Conservation (phyloP, 2,113 vertebrate genomes). For the Cyanoramphus novaezelandiae region DNA sequence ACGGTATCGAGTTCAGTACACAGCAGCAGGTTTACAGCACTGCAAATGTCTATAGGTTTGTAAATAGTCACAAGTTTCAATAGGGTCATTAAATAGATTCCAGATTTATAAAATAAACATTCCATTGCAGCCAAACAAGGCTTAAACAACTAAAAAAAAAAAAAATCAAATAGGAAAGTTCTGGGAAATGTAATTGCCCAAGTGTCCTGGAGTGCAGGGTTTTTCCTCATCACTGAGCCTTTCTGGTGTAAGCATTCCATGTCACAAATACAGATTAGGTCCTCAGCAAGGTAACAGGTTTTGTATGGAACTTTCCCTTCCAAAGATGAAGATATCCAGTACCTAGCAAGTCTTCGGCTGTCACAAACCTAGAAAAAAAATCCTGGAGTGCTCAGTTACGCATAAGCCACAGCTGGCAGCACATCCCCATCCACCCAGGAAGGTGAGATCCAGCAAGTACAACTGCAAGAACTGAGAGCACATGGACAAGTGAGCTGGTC, state of each 20-base stretch:
- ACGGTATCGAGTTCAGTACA: neutral
- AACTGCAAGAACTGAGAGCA: neutral
- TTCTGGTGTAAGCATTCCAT: neutral
- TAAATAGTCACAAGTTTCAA: neutral
- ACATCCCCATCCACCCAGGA: neutral
- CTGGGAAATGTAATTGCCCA: neutral
- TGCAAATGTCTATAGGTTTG: neutral
- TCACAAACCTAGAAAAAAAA: neutral
- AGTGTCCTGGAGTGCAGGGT: neutral
- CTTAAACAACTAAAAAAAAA: neutral
- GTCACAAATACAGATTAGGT: neutral
- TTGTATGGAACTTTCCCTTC: neutral
- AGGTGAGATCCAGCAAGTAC: neutral
- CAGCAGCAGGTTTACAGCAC: neutral
- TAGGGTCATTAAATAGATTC: neutral
- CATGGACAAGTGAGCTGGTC: accelerated
- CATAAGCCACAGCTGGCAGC: neutral
- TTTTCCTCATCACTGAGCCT: neutral
- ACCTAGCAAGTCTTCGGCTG: accelerated
- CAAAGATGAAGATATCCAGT: neutral
- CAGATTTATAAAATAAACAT: neutral
- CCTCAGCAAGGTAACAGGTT: neutral
- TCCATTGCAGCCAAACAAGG: neutral
- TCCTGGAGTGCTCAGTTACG: neutral
- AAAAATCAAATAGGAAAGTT: neutral